These are phyloP conservation scores for Neocrepidodera transversa DNA, from an alignment of 2,888 invertebrate species.

Conservation along the genomic window DNA sequence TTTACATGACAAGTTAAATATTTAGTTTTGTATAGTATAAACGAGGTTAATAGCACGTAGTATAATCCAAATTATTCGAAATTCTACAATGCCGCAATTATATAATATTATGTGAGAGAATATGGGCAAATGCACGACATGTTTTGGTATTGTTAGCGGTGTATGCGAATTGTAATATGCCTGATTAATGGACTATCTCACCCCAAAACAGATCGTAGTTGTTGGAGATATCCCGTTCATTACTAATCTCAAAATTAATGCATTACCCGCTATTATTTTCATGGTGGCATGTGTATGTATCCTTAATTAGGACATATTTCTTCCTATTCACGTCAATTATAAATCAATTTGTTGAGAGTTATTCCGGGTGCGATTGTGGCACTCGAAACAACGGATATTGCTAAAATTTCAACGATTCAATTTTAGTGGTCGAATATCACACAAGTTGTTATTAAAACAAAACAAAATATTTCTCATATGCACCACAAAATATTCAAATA, in stretches of 20 bases:
- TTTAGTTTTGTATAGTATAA: no score
- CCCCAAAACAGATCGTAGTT: conserved; percentile 39
- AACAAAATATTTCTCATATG: no score
- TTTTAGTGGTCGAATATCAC: background rate
- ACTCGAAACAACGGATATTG: conserved; percentile 11
- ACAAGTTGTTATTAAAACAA: no score
- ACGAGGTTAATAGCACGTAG: conserved; percentile 10
- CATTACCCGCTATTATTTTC: conserved; percentile 38
- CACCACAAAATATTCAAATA: background rate
- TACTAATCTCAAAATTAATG: conserved; percentile 41
- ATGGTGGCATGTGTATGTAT: conserved; percentile 33
- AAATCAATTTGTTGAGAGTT: conserved; percentile 26
- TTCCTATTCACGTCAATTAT: conserved; percentile 29
- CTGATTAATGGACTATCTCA: conserved; percentile 42
- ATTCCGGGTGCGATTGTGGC: conserved; percentile 13
- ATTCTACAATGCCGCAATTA: conserved; percentile 22
- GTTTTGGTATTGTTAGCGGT: conserved; percentile 42
- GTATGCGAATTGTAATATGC: conserved; percentile 41
- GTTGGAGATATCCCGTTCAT: conserved; percentile 38
- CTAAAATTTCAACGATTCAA: background rate
- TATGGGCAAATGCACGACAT: conserved; percentile 32
- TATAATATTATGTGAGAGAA: conserved; percentile 31
- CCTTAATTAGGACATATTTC: conserved; percentile 37
- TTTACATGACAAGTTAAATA: no score
- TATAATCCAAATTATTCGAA: conserved; percentile 13